Evolutionary conservation across 2,888 invertebrate species (phyloP).

Genomic region (Subacronicta megacephala): DNA sequence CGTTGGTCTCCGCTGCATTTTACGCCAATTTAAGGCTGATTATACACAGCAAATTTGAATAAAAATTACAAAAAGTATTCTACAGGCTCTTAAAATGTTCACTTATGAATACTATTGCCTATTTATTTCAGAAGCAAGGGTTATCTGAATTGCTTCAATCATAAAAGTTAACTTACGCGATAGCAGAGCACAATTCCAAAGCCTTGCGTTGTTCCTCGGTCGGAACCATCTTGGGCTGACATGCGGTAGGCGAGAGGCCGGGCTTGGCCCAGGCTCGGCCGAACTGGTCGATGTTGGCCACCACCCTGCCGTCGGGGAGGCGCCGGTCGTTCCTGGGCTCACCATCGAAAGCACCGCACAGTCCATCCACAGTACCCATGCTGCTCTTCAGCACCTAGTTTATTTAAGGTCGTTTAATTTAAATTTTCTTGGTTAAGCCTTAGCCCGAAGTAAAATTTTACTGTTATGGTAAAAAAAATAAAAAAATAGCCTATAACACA

Average conservation of each 20-base stretch:
- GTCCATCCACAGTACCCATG: slow-evolving; percentile 92
- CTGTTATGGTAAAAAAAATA: too few species aligned
- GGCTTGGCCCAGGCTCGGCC: slow-evolving; percentile 93
- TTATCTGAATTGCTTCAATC: too few species aligned
- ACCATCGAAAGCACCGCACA: slow-evolving; percentile 94
- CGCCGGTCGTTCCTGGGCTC: slow-evolving; percentile 91
- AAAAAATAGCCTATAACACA: too few species aligned
- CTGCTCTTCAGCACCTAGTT: slow-evolving; percentile 89
- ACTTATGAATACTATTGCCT: too few species aligned
- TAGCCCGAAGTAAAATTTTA: too few species aligned
- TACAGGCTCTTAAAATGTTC: too few species aligned
- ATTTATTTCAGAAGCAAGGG: too few species aligned
- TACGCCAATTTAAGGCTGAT: too few species aligned
- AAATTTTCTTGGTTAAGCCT: not conserved
- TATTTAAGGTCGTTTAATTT: not conserved
- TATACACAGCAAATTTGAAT: too few species aligned
- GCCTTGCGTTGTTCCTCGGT: slow-evolving; percentile 90
- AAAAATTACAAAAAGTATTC: too few species aligned
- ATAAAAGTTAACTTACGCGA: slow-evolving; percentile 92
- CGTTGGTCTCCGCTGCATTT: too few species aligned
- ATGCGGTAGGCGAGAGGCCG: slow-evolving; percentile 82
- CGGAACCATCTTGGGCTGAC: slow-evolving; percentile 91
- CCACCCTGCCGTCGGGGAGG: slow-evolving; percentile 91
- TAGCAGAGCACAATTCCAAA: slow-evolving; percentile 91
- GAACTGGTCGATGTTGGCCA: slow-evolving; percentile 92